Percentiles rank a stretch among this genome's conserved stretches.
Conservation (phyloP, 2,113 vertebrate species). For the Tupaia tana region DNA sequence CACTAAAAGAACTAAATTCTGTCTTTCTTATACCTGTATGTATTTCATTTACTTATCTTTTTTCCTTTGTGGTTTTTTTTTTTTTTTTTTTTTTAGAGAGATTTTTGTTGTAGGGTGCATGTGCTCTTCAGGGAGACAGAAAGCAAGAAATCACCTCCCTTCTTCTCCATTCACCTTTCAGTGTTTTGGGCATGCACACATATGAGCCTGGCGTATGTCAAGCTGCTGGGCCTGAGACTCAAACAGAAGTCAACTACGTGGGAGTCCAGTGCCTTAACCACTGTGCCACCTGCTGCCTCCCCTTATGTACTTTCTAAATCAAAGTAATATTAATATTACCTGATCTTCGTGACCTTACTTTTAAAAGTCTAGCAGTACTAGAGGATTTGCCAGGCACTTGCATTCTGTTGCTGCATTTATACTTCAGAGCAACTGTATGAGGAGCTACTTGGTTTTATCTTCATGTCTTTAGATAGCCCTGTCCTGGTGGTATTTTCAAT, state of each 20-base stretch:
- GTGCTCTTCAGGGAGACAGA: no score
- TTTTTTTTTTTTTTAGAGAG: no score
- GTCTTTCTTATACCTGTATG: not conserved
- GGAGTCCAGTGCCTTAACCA: no score
- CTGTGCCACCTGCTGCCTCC: no score
- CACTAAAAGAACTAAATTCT: not conserved
- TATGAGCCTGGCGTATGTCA: no score
- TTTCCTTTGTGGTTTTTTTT: not conserved
- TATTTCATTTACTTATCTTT: slow-evolving; percentile 12
- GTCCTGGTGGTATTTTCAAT: slow-evolving; percentile 94
- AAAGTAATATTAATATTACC: not conserved
- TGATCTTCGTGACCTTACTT: not conserved
- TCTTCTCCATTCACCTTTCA: no score
- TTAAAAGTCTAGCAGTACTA: not conserved
- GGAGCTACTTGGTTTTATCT: not conserved
- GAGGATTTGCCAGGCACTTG: not conserved
- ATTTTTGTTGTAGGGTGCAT: no score
- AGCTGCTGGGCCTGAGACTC: no score
- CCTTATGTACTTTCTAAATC: not conserved
- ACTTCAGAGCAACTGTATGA: not conserved
- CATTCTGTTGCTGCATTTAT: not conserved
- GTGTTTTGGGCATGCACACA: no score
- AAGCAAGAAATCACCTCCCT: no score
- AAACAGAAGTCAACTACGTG: no score
- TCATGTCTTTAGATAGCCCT: slow-evolving; percentile 87